A percentile compares a stretch with the other conserved stretches of the same genome.
These are phyloP conservation scores for Tapirus terrestris DNA, from an alignment of 2,113 vertebrate genomes.

Conservation along the genomic window DNA sequence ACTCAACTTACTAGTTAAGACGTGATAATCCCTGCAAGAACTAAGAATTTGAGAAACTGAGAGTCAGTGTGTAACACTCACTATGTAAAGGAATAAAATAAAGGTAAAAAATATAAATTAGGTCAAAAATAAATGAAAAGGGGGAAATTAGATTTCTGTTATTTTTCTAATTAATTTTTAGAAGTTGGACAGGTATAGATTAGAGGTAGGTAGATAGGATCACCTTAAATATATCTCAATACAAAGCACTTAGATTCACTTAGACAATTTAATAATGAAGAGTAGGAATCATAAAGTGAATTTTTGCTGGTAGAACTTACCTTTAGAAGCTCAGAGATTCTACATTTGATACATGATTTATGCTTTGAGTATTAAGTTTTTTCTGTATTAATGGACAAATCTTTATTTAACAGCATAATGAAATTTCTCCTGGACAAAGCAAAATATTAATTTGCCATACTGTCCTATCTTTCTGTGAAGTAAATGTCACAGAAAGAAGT, in stretches of 20 bases:
- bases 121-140: background rate
- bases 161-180: background rate
- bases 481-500: conserved; percentile 61
- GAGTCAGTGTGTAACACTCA: background rate
- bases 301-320: background rate
- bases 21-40: background rate
- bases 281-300: background rate
- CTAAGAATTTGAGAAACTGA: background rate
- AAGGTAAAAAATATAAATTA: background rate
- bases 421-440: conserved; percentile 48
- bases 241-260: background rate
- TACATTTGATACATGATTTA: conserved; percentile 51
- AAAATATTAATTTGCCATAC: conserved; percentile 77
- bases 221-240: background rate
- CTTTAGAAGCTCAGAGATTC: background rate
- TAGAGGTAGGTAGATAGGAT: background rate
- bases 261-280: background rate
- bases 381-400: conserved; percentile 77
- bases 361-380: conserved; percentile 61
- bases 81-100: background rate
- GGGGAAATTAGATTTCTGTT: background rate
- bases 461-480: conserved; percentile 67
- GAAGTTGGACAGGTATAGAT: background rate
- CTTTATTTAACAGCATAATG: conserved; percentile 71
- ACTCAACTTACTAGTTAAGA: background rate